Conservation (phyloP, 1,140 invertebrate species). For the Atta cephalotes region DNA sequence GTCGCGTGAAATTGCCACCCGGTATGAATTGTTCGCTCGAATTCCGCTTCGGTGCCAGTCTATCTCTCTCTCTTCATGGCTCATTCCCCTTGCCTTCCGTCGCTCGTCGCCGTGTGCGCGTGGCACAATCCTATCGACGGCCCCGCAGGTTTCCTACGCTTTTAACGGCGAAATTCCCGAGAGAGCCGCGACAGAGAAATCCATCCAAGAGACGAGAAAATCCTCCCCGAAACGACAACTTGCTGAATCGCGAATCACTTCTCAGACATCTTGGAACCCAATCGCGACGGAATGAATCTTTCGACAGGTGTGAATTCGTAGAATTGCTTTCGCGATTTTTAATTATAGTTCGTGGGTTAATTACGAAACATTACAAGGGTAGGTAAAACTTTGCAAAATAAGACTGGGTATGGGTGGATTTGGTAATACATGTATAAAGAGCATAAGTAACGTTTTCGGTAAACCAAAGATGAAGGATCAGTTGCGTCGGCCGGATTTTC, state of each 20-base stretch:
- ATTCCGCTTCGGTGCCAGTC: constrained; percentile 77
- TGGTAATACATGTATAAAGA: neutral
- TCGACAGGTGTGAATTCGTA: neutral
- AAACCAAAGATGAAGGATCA: constrained; percentile 19
- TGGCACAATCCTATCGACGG: constrained; percentile 79
- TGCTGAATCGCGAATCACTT: neutral
- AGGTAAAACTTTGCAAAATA: neutral
- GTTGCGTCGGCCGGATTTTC: constrained; percentile 71
- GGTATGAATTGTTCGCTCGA: constrained; percentile 83
- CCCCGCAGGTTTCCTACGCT: constrained; percentile 73
- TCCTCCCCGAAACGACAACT: neutral
- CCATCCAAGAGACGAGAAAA: constrained; percentile 3
- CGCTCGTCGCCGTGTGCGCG: constrained; percentile 44
- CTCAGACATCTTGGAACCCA: neutral
- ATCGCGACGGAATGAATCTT: neutral
- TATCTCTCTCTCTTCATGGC: constrained; percentile 71
- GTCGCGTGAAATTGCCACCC: constrained; percentile 87
- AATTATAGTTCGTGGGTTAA: neutral
- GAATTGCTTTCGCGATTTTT: constrained; percentile 9
- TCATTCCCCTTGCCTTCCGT: constrained; percentile 65
- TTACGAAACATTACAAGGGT: neutral
- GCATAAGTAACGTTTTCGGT: neutral
- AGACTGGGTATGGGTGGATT: neutral
- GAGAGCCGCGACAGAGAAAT: neutral
- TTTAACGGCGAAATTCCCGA: constrained; percentile 66